Conservation (phyloP, 2,888 invertebrate genomes). For the Pollenia amentaria region DNA sequence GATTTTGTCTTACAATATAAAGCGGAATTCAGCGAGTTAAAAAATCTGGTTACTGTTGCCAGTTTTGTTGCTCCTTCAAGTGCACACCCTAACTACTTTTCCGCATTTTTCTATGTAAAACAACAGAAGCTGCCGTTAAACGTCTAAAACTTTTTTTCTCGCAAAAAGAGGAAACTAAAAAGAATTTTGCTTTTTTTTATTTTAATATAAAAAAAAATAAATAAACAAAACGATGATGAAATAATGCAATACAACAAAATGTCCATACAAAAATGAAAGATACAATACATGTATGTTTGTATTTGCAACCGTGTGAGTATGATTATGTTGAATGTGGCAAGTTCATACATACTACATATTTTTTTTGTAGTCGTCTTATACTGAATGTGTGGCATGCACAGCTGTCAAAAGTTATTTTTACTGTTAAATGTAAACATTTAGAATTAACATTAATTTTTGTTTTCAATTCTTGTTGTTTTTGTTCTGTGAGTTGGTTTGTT, state of each 20-base stretch:
- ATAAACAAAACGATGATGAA: conserved; percentile 49
- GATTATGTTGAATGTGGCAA: conserved; percentile 38
- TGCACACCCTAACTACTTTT: conserved; percentile 35
- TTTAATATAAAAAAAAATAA: conserved; percentile 40
- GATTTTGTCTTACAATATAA: no score
- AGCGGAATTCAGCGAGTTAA: no score
- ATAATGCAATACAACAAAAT: conserved; percentile 55
- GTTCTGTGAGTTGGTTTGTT: conserved; percentile 23
- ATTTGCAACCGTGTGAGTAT: conserved; percentile 12
- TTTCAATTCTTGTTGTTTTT: conserved; percentile 41
- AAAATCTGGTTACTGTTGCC: no score
- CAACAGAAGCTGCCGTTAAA: conserved; percentile 20
- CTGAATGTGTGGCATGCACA: conserved; percentile 68
- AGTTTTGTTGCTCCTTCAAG: not conserved
- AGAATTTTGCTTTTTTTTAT: conserved; percentile 26
- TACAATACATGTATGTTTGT: not conserved
- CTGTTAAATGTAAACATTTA: conserved; percentile 73
- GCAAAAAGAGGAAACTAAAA: conserved; percentile 11
- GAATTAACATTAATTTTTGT: conserved; percentile 72
- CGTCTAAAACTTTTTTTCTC: not conserved
- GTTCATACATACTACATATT: not conserved
- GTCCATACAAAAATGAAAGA: conserved; percentile 29
- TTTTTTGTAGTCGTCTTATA: not conserved
- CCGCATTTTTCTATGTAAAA: conserved; percentile 1
- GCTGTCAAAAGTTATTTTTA: conserved; percentile 73